Base-by-base conservation (phyloP, 2,113 vertebrate species). In the Morone saxatilis region DNA sequence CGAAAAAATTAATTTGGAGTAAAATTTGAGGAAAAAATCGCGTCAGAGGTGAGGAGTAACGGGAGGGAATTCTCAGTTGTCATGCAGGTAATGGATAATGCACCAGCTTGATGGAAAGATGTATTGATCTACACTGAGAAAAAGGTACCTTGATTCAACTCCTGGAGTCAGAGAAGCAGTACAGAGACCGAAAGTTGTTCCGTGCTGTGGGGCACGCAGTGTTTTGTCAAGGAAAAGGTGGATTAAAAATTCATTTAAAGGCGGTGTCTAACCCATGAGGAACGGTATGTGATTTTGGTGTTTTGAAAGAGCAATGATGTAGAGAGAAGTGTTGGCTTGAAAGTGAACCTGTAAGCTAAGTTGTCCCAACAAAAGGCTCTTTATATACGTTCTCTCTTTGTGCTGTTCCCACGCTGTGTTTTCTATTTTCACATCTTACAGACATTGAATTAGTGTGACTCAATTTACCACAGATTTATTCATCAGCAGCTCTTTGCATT, bases 391-490 rank as follows among this genome's bases (percentile, higher is more conserved):
- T 54, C 19, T 71, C 16, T 65, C 5, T 57, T 31, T 31, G 25
- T 83, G 36, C 47, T 36, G 25, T 47, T 81, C 54, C 53, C 20
- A 19, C 16, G 4, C 16, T 47, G n/a, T 4, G 9, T 57, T 63
- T 31, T 81, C 51, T 76, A 4, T 68, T 74, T 45, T 73, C 50
- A 47, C 77, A 19, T 81, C 62, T 80, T 71, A 38, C 36, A 81
- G 45, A 65, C 69, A 53, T 57, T 71, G 38, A 86, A 71, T 74
- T 73, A 78, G 56, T 43, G 50, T 81, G 84, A 76, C 67, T 86
- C 74, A 70, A 47, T 93, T 90, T 63, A 47, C 80, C 56, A 40
- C 78, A 53, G 75, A 85, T 87, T 74, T 36, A 83, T 89, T 86
- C 65, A 66, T 81, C 77, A 77, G 51, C 50, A 10, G 79, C 77